Evolutionary conservation across 2,888 invertebrate species (phyloP).

Genomic region (Phortica magna): DNA sequence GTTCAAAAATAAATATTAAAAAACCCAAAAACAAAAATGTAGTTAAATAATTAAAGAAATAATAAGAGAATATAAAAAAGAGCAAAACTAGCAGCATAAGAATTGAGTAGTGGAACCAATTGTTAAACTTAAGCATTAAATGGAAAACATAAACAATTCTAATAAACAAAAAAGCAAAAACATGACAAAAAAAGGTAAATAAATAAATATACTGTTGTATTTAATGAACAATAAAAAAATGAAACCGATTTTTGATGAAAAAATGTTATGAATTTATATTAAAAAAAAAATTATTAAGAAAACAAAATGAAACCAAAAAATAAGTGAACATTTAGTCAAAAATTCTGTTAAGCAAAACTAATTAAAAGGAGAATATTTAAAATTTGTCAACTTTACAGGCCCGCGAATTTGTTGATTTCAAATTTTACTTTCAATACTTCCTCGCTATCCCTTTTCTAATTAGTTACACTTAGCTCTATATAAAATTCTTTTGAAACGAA

Average conservation of each 20-base stretch:
- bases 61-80: constrained; percentile 51
- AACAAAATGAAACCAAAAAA: constrained; percentile 11
- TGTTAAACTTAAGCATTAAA: constrained; percentile 67
- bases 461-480: background rate
- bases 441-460: background rate
- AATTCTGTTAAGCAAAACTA: constrained; percentile 54
- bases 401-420: too few relatives aligned
- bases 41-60: constrained; percentile 58
- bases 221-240: constrained; percentile 61
- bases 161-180: constrained; percentile 36
- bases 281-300: constrained; percentile 6
- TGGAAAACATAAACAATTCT: constrained; percentile 3
- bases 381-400: too few relatives aligned
- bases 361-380: too few relatives aligned
- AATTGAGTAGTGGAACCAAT: constrained; percentile 72
- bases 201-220: constrained; percentile 64
- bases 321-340: background rate
- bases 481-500: background rate
- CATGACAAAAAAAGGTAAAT: background rate
- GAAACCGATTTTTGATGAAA: constrained; percentile 20
- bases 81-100: constrained; percentile 55
- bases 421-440: too few relatives aligned
- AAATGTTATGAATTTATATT: constrained; percentile 34
- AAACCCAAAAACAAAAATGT: constrained; percentile 55
- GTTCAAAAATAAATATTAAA: constrained; percentile 57